Evolutionary conservation across 2,113 vertebrate species (phyloP), one percentile per base, ranked within the genome.

Genomic region (Cheilinus undulatus): DNA sequence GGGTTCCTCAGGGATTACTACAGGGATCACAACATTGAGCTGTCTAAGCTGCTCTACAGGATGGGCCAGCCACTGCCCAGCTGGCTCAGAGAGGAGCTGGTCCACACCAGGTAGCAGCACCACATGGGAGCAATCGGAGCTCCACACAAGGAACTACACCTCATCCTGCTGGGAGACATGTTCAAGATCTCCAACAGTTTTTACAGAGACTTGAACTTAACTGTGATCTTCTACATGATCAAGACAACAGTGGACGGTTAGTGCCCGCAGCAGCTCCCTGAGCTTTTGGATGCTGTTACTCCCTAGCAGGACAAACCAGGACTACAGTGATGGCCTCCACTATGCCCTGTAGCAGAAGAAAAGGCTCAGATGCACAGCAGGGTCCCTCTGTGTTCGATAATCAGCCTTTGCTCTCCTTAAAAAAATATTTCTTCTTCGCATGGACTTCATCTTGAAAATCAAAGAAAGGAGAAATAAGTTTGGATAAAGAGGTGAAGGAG

Each of bases 1-100:
- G 69, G 88, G 56, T 97, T 98, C 94, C 93, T 99, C 88, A 94
- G 93, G 90, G 96, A 96, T 50, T 96, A 99, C 93, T 99, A 97
- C 90, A 92, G 96, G 92, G 97, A 98, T 93, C 96, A 96, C 83
- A 99, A 98, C 83, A 94, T 99, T 0, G 96, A 99, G 91, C 94
- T 99, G 38, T 98, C 97, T 53, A 99, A 99, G 92, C 93, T 99
- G 53, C 95, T 99, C 73, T 98, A 99, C 92, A 96, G 96, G 81
- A 97, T 98, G 94, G 96, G 96, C 76, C 97, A 99, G 93, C 94
- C 95, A 0, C 83, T 99, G 79, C 97, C 97, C 88, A 95, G 94
- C 75, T 99, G 97, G 97, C 95, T 99, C 74, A 87, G 97, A 82
- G 97, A 99, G 83, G 97, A 97, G 80, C 93, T 99, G 80, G 96